phyloP scores from a whole-genome alignment of 2,888 invertebrate genomes.

The Oxytorus armatus region DNA sequence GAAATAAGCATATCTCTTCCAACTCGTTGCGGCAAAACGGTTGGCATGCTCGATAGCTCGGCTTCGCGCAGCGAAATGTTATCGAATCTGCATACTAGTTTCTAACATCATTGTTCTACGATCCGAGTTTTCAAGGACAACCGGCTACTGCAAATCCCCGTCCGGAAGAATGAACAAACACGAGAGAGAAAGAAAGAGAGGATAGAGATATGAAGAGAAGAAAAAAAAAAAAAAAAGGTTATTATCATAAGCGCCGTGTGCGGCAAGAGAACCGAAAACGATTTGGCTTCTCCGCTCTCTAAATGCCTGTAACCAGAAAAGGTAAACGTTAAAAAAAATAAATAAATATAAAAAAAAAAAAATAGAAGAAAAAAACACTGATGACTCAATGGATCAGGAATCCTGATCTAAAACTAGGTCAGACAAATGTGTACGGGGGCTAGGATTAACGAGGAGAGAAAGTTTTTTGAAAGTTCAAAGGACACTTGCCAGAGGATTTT shows the following conservation, averaged over 20 bases:
- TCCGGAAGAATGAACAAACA: slow-evolving; percentile 51
- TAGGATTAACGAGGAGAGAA: slow-evolving; percentile 73
- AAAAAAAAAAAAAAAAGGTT: slow-evolving; percentile 16
- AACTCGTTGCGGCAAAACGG: slow-evolving; percentile 35
- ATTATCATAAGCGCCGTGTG: slow-evolving; percentile 61
- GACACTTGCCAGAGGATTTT: slow-evolving; percentile 61
- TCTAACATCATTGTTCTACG: slow-evolving; percentile 70
- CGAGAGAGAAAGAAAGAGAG: slow-evolving; percentile 23
- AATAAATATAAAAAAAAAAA: slow-evolving; percentile 32
- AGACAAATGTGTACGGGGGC: slow-evolving; percentile 69
- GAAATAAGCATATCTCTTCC: slow-evolving; percentile 35
- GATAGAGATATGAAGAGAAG: slow-evolving; percentile 7
- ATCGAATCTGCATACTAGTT: slow-evolving; percentile 68
- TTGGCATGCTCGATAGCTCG: slow-evolving; percentile 33
- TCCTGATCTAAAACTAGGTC: slow-evolving; percentile 73
- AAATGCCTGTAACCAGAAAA: slow-evolving; percentile 64
- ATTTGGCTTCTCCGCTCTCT: slow-evolving; percentile 61
- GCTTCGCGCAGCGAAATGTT: slow-evolving; percentile 50
- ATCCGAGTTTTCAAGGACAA: slow-evolving; percentile 70
- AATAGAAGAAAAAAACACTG: slow-evolving; percentile 10
- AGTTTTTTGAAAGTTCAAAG: slow-evolving; percentile 75
- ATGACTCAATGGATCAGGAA: slow-evolving; percentile 68
- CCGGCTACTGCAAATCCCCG: slow-evolving; percentile 69
- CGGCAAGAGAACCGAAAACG: slow-evolving; percentile 52
- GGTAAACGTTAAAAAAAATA: slow-evolving; percentile 62